Evolutionary conservation across 2,888 invertebrate genomes (phyloP), one percentile per base, ranked within the genome.

Genomic region (Chromoteleia sp.): DNA sequence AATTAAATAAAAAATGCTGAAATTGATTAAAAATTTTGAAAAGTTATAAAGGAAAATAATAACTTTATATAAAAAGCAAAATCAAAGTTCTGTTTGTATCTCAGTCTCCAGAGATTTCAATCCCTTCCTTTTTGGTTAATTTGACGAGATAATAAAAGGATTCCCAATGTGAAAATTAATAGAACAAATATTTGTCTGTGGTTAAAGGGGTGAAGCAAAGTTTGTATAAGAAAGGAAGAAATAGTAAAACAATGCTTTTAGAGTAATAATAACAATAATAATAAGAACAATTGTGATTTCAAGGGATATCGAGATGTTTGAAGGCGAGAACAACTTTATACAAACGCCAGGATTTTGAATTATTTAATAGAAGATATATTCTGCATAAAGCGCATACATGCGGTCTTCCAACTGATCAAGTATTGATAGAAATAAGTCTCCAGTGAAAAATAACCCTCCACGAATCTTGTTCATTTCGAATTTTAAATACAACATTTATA

Each of bases 401-500:
- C 52, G 48, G 67, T 43, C 41, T 41, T n/a, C 56, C 25, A 50
- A 65, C 59, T 71, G 19, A 59, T 82, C 74, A 74, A 75, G 5
- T 82, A 82, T 82, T 82, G 65, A 82, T 78, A 48, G 45, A 15
- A 39, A 71, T 45, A 75, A 78, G 78, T 78, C 82, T 78, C 78
- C 8, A 33, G 82, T 61, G 82, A 78, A 82, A 73, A 82, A 78
- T 71, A 82, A 78, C 65, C 61, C 41, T 71, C 75, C 5, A 0
- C 1, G 33, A 61, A 36, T 68, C 25, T n/a, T 19, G 43, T 63
- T 15, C 41, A 70, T 70, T 45, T n/a, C 21, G 39, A 33, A 68
- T 19, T 58, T 68, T 75, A 78, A 82, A 75, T 82, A 67, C 71
- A 77, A 82, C 78, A 78, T 82, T 82, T 78, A 71, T 78, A 78